These are phyloP conservation scores for Glyphotaelius pellucidus DNA, from an alignment of 2,888 invertebrate genomes.

Conservation along the genomic window DNA sequence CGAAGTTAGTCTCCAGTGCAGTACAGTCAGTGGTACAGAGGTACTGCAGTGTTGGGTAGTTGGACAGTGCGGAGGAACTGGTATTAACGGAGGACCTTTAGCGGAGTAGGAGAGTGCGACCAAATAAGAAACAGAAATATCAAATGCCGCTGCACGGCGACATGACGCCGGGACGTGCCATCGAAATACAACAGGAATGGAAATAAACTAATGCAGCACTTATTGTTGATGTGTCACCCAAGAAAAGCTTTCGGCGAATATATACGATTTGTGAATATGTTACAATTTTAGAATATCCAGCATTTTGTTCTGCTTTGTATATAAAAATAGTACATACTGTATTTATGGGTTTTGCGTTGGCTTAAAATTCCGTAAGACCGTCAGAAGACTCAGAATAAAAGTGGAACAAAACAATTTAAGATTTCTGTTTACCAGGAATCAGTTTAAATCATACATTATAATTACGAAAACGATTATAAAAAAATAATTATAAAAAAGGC, in stretches of 20 bases:
- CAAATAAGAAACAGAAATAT: conserved; percentile 33
- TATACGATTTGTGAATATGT: background rate
- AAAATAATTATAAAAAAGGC: too few species aligned
- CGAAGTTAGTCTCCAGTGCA: background rate
- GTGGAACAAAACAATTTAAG: too few species aligned
- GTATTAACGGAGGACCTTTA: conserved; percentile 34
- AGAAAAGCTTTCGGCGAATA: background rate
- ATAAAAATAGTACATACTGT: background rate
- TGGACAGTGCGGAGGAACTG: conserved; percentile 23
- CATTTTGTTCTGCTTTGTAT: background rate
- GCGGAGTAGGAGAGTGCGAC: conserved; percentile 21
- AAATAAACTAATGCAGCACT: background rate
- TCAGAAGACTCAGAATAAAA: background rate
- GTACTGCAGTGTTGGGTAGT: background rate
- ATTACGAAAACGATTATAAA: too few species aligned
- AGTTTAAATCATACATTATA: too few species aligned
- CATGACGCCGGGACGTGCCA: background rate
- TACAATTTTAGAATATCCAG: background rate
- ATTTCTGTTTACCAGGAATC: too few species aligned
- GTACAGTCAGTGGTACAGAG: background rate
- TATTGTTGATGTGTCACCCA: background rate
- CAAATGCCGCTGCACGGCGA: background rate
- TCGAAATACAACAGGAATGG: background rate
- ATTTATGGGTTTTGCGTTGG: background rate
- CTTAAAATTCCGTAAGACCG: background rate